Conservation (phyloP, 2,113 vertebrate species). For the Neogale vison region DNA sequence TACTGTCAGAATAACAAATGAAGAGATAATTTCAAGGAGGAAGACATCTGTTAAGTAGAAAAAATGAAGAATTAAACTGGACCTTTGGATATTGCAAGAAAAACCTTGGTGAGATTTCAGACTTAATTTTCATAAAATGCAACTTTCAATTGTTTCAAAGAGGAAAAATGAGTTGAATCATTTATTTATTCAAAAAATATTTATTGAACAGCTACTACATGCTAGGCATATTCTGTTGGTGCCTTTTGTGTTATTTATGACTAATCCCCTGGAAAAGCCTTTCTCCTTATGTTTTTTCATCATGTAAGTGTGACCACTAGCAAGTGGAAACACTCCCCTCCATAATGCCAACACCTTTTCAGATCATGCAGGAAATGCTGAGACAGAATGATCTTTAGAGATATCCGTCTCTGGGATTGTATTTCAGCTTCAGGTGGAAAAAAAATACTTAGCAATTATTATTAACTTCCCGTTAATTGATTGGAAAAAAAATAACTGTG, state of each 20-base stretch:
- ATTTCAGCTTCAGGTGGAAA: background rate
- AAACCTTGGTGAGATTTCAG: background rate
- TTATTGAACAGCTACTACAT: background rate
- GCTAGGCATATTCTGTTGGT: background rate
- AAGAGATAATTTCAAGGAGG: background rate
- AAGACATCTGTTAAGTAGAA: background rate
- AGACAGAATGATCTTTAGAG: background rate
- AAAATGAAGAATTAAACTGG: background rate
- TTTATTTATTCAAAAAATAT: background rate
- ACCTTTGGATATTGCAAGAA: background rate
- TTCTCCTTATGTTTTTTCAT: background rate
- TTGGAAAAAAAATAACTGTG: background rate
- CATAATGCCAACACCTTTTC: background rate
- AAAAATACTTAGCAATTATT: background rate
- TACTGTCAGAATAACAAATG: background rate
- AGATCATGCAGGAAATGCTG: background rate
- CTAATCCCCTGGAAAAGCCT: background rate
- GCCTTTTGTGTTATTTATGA: background rate
- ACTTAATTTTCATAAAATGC: background rate
- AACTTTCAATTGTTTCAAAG: background rate
- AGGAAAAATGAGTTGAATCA: background rate
- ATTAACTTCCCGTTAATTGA: background rate
- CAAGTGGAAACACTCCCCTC: accelerated
- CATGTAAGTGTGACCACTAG: background rate
- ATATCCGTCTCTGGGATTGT: background rate